Evolutionary conservation across 2,888 invertebrate species (phyloP).

Genomic region (Agonopterix heracliana): DNA sequence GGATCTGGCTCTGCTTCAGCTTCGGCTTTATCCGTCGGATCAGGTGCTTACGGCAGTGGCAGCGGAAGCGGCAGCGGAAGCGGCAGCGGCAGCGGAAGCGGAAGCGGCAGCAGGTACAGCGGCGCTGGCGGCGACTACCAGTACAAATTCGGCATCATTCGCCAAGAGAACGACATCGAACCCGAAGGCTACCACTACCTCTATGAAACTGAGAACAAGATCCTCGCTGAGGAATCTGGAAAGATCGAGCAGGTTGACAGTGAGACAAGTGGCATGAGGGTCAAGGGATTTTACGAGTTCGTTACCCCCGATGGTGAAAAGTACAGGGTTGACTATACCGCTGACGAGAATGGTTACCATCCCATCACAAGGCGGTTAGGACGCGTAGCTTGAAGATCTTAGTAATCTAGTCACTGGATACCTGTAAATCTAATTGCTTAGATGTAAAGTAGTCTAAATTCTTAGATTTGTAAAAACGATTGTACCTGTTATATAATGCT

Average conservation of each 20-base stretch:
- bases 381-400: no score
- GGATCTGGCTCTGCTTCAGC: slow-evolving; percentile 3
- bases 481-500: no score
- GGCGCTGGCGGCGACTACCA: slow-evolving; percentile 34
- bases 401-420: no score
- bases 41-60: not conserved
- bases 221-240: slow-evolving; percentile 63
- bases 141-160: slow-evolving; percentile 62
- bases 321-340: slow-evolving; percentile 67
- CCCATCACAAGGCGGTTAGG: slow-evolving; percentile 17
- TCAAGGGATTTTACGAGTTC: slow-evolving; percentile 62
- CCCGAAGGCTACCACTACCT: slow-evolving; percentile 66
- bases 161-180: slow-evolving; percentile 48
- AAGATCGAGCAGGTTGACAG: slow-evolving; percentile 48
- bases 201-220: slow-evolving; percentile 69
- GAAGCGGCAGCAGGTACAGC: slow-evolving; percentile 2
- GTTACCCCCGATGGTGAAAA: slow-evolving; percentile 61
- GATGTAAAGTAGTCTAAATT: no score
- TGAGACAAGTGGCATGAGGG: slow-evolving; percentile 43
- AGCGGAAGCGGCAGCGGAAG: slow-evolving; percentile 4
- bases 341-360: slow-evolving; percentile 63
- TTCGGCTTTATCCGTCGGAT: slow-evolving; percentile 1
- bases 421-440: no score
- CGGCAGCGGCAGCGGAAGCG: slow-evolving; percentile 2
- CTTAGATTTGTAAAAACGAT: no score